Percentiles rank a stretch among this genome's conserved stretches.
These are phyloP conservation scores for Phthorimaea operculella DNA, from an alignment of 1,140 invertebrate genomes.

Conservation along the genomic window DNA sequence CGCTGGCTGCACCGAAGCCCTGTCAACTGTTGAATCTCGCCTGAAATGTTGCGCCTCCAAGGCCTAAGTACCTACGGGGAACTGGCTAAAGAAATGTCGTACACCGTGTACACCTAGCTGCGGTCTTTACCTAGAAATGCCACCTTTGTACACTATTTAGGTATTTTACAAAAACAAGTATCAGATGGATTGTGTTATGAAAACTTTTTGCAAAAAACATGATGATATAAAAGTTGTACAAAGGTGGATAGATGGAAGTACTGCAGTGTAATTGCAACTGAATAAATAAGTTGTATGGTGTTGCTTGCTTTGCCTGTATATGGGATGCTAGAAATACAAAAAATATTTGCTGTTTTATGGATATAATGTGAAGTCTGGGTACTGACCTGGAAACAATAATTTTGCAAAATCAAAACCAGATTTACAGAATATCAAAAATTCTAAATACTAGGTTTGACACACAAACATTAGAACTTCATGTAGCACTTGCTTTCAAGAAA, in stretches of 20 bases:
- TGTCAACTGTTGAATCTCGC: conserved; percentile 67
- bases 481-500: background rate
- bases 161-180: too few relatives aligned
- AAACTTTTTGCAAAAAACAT: background rate
- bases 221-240: conserved; percentile 6
- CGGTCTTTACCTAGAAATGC: conserved; percentile 1
- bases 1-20: conserved; percentile 57
- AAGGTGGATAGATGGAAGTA: conserved; percentile 3
- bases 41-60: conserved; percentile 54
- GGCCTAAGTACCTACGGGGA: conserved; percentile 35
- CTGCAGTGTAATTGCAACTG: background rate
- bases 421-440: conserved; percentile 10
- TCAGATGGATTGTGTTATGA: background rate
- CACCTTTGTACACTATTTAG: conserved; percentile 11
- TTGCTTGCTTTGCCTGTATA: conserved; percentile 3
- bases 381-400: conserved; percentile 36
- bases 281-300: background rate
- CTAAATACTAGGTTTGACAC: background rate
- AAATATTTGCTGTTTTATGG: conserved; percentile 10
- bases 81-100: conserved; percentile 23
- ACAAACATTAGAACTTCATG: background rate
- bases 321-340: conserved; percentile 6
- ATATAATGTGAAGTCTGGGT: conserved; percentile 17
- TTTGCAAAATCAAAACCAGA: conserved; percentile 25
- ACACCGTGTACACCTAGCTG: conserved; percentile 2